These are phyloP conservation scores for Philereme vetulata DNA, from an alignment of 2,888 invertebrate species.

Conservation along the genomic window DNA sequence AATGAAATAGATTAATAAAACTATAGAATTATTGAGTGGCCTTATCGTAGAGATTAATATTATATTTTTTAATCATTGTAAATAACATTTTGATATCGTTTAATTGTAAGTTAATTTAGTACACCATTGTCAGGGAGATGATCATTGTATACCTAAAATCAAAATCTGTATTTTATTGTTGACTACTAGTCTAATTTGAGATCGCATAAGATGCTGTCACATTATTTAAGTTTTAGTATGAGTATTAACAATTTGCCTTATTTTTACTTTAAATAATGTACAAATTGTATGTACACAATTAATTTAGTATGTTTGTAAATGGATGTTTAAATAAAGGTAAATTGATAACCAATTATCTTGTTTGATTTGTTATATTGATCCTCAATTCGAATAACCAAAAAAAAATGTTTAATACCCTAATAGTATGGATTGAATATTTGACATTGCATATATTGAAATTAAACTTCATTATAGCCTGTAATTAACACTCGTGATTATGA, in stretches of 20 bases:
- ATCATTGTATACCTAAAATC: conserved; percentile 55
- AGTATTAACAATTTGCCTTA: conserved; percentile 72
- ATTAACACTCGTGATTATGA: too few species aligned
- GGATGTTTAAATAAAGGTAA: conserved; percentile 76
- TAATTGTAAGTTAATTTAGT: conserved; percentile 51
- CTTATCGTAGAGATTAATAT: conserved; percentile 61
- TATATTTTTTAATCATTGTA: conserved; percentile 64
- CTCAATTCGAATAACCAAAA: too few species aligned
- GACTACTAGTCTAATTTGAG: conserved; percentile 71
- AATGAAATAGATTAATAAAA: conserved; percentile 45
- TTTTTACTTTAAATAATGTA: conserved; percentile 63
- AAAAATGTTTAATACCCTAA: too few species aligned
- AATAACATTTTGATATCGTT: conserved; percentile 59
- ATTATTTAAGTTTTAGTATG: conserved; percentile 54
- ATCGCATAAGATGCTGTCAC: conserved; percentile 76
- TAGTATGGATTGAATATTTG: too few species aligned
- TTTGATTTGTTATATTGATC: conserved; percentile 23
- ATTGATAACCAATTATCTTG: conserved; percentile 56
- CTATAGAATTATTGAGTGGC: conserved; percentile 56
- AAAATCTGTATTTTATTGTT: conserved; percentile 65
- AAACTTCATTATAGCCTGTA: too few species aligned
- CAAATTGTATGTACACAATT: conserved; percentile 78
- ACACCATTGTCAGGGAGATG: conserved; percentile 53
- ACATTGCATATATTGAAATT: too few species aligned
- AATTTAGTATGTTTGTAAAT: conserved; percentile 76